phyloP scores from a whole-genome alignment of 2,113 vertebrate species.

The Camelus bactrianus region DNA sequence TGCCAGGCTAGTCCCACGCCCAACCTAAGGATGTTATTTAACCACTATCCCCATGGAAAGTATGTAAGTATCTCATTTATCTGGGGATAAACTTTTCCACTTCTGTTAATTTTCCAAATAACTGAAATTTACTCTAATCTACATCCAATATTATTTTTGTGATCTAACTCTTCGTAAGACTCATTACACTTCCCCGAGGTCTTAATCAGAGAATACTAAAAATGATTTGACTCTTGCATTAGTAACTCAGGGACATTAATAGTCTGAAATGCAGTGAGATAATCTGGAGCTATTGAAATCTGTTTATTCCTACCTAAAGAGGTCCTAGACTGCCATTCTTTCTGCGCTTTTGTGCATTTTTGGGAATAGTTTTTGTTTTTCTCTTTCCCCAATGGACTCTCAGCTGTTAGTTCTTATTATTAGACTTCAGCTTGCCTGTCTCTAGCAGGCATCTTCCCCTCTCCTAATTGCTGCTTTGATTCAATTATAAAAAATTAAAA shows the following conservation, averaged over 20 bases:
- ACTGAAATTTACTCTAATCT: conserved; percentile 21
- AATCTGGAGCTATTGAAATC: not conserved
- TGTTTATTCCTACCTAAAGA: not conserved
- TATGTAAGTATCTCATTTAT: not conserved
- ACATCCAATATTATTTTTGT: not conserved
- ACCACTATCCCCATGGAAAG: not conserved
- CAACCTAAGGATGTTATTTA: not conserved
- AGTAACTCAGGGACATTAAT: conserved; percentile 2
- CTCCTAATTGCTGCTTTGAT: conserved; percentile 11
- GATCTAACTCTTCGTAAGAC: not conserved
- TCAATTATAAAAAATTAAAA: conserved; percentile 62
- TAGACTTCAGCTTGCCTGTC: not conserved
- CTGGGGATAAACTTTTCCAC: not conserved
- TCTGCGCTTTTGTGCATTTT: not conserved
- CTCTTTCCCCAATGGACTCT: conserved; percentile 54
- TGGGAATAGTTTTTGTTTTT: conserved; percentile 12
- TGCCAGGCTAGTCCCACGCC: not conserved
- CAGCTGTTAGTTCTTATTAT: conserved; percentile 7
- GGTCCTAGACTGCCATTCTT: not conserved
- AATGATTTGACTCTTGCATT: conserved; percentile 24
- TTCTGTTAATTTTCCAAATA: conserved; percentile 29
- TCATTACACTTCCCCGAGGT: not conserved
- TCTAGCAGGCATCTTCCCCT: not conserved
- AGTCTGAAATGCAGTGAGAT: not conserved
- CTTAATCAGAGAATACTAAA: conserved; percentile 33